Evolutionary conservation across 2,888 invertebrate genomes (phyloP).

Genomic region (Nymphalis urticae): DNA sequence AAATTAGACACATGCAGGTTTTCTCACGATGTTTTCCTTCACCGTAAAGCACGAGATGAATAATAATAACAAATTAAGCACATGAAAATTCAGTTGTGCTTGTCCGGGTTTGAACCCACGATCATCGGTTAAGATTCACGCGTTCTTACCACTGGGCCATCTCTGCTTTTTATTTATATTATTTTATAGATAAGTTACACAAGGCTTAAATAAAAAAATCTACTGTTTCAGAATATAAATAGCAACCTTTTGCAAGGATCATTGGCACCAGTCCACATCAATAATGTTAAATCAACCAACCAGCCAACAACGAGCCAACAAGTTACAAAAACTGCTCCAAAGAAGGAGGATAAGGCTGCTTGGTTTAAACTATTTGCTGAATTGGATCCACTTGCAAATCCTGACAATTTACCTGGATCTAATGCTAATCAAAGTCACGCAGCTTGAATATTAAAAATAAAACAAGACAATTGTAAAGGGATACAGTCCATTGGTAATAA

Average conservation of each 20-base stretch:
- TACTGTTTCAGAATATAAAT: constrained; percentile 55
- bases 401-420: constrained; percentile 81
- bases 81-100: too few species aligned
- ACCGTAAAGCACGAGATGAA: too few species aligned
- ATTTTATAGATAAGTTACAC: too few species aligned
- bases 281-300: constrained; percentile 44
- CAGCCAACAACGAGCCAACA: constrained; percentile 18
- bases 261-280: constrained; percentile 48
- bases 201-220: too few species aligned
- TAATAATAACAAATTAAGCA: too few species aligned
- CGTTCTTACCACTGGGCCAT: too few species aligned
- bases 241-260: constrained; percentile 53
- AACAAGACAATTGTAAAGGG: not conserved
- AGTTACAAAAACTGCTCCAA: constrained; percentile 51
- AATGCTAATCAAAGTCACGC: constrained; percentile 77
- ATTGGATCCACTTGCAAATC: constrained; percentile 94
- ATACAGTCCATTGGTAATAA: not conserved
- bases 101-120: too few species aligned
- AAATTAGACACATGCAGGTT: too few species aligned
- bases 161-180: too few species aligned
- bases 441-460: constrained; percentile 55
- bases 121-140: too few species aligned
- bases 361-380: constrained; percentile 97
- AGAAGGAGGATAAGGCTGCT: constrained; percentile 80
- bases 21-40: too few species aligned